Evolutionary conservation across 2,888 invertebrate genomes (phyloP).

Genomic region (Phragmatobia fuliginosa): DNA sequence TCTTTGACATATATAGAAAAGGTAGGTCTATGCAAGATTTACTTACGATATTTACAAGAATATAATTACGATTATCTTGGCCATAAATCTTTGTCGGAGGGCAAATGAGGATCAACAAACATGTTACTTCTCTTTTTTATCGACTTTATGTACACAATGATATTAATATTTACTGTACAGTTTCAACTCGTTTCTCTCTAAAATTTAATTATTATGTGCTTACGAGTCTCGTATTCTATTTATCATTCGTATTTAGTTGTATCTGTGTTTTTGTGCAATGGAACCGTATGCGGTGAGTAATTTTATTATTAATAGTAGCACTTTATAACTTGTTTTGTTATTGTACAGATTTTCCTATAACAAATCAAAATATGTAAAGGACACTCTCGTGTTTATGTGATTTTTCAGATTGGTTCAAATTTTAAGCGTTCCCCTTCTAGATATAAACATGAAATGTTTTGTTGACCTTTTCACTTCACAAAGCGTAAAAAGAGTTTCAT

Average conservation of each 20-base stretch:
- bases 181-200: conserved; percentile 6
- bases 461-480: too few species aligned
- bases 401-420: too few species aligned
- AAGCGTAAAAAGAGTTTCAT: too few species aligned
- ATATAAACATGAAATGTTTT: too few species aligned
- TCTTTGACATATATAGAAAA: too few species aligned
- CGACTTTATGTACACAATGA: conserved; percentile 18
- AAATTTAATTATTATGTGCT: conserved; percentile 3
- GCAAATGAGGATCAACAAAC: conserved; percentile 2
- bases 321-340: neutral
- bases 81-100: conserved; percentile 2
- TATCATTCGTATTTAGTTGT: conserved; percentile 6
- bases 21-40: too few species aligned
- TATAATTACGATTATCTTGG: neutral
- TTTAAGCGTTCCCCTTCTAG: too few species aligned
- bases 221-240: conserved; percentile 20
- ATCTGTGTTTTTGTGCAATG: conserved; percentile 36
- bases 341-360: neutral
- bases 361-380: neutral
- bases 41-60: neutral
- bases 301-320: neutral
- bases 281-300: conserved; percentile 41
- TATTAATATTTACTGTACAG: conserved; percentile 10
- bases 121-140: conserved; percentile 11
- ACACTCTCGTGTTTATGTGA: too few species aligned